Evolutionary conservation across 2,888 invertebrate genomes (phyloP).

Genomic region (Allolobophora icterica): DNA sequence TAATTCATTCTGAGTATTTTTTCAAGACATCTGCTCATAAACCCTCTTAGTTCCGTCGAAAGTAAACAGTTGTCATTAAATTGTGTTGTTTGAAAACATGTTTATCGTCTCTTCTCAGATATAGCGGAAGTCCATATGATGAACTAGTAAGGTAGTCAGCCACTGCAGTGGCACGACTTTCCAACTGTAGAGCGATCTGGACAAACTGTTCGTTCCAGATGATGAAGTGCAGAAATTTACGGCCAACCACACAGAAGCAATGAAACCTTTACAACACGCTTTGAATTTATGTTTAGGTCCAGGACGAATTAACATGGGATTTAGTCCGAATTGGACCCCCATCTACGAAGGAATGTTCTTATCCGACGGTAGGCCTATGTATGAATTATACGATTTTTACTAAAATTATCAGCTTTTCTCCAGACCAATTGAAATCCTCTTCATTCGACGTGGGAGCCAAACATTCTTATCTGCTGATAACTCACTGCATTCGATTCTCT

Average conservation of each 20-base stretch:
- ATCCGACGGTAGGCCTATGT: constrained; percentile 51
- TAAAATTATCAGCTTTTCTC: too few relatives aligned
- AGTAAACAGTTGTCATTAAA: too few relatives aligned
- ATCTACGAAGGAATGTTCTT: constrained; percentile 57
- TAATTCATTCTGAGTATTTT: too few relatives aligned
- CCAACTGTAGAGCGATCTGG: neutral
- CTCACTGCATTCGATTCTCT: too few relatives aligned
- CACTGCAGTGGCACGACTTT: neutral
- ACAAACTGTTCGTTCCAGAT: neutral
- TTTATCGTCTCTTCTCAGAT: too few relatives aligned
- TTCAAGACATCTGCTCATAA: neutral
- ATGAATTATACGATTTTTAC: neutral
- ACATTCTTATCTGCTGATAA: too few relatives aligned
- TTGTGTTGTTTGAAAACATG: too few relatives aligned
- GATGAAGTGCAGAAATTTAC: neutral
- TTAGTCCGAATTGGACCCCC: constrained; percentile 49
- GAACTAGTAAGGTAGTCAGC: neutral
- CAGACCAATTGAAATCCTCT: too few relatives aligned
- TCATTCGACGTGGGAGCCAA: too few relatives aligned
- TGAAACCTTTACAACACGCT: neutral
- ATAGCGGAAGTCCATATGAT: neutral
- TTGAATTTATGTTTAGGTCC: constrained; percentile 45
- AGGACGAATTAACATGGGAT: constrained; percentile 54
- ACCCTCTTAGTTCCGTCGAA: neutral
- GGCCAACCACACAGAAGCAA: neutral